Conservation (phyloP, 2,797 vertebrate genomes). For the Gymnocypris eckloni region DNA sequence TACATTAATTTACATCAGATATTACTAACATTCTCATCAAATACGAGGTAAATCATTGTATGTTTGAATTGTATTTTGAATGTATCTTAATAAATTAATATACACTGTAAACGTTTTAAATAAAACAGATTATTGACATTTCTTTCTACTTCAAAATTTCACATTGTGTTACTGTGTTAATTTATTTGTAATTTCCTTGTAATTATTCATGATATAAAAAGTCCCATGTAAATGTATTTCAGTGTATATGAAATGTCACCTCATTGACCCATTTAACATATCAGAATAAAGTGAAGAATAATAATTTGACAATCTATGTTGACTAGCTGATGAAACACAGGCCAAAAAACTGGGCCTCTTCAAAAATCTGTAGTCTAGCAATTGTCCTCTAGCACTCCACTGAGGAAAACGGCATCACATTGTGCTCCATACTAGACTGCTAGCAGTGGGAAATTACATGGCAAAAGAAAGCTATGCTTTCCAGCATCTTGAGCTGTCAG, state of each 20-base stretch:
- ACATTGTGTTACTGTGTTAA: neutral
- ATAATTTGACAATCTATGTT: neutral
- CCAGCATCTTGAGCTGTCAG: conserved; percentile 18
- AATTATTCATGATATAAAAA: neutral
- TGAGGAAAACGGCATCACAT: neutral
- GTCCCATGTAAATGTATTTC: neutral
- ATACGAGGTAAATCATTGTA: neutral
- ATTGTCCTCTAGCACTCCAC: neutral
- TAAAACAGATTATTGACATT: neutral
- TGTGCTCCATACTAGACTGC: neutral
- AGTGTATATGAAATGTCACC: neutral
- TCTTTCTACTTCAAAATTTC: neutral
- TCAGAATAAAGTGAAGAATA: neutral
- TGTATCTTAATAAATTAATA: neutral
- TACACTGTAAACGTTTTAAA: neutral
- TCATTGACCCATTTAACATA: neutral
- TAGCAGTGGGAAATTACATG: neutral
- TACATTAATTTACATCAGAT: neutral
- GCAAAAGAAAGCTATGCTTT: neutral
- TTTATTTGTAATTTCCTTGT: no score
- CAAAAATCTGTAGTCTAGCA: neutral
- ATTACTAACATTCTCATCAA: neutral
- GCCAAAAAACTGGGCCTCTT: neutral
- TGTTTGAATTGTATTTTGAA: neutral
- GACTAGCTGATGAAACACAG: neutral